Evolutionary conservation across 1,140 invertebrate species (phyloP), one percentile per base, ranked within the genome.

Genomic region (Drepana arcuata): DNA sequence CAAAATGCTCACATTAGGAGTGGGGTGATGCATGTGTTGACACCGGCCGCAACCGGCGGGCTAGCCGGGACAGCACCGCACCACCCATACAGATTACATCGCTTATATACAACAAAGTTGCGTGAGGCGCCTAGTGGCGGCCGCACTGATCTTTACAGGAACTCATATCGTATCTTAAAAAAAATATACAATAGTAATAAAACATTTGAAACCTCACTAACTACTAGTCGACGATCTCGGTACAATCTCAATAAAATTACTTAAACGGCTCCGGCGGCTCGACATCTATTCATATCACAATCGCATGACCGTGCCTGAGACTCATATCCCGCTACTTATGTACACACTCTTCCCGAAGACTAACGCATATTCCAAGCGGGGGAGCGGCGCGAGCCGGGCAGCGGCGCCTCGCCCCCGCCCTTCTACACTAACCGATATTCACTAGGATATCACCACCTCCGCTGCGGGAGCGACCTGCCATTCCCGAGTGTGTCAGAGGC

Each of bases 151-250:
- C 60, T 62, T 64, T 77, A 74, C 78, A 82, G 78, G 78, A 82
- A 82, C 78, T 82, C 78, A 82, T 79, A 79, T 82, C 69, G 71
- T 66, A 66, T 78, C 71, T 75, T 78, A 77, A 81, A 77, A 70
- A 75, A 81, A 70, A 65, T 73, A 74, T 73, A 79, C 63, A 82
- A 74, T 81, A 79, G 67, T 79, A 79, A 77, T 82, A 79, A 82
- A 78, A 75, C 69, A 78, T 79, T 79, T 82, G 62, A 79, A 82
- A 82, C 74, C 74, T 82, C 72, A 74, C 74, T 82, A 82, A 78
- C 78, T 81, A 81, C 70, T 71, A 67, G 71, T 70, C 63, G 68
- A 78, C 67, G 67, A 74, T 69, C 62, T 67, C 69, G 69, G 65
- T 63, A 77, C 63, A 64, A 72, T 63, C 61, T 78, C 72, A 70